phyloP scores from a whole-genome alignment of 2,113 vertebrate species.

The Clupea harengus region DNA sequence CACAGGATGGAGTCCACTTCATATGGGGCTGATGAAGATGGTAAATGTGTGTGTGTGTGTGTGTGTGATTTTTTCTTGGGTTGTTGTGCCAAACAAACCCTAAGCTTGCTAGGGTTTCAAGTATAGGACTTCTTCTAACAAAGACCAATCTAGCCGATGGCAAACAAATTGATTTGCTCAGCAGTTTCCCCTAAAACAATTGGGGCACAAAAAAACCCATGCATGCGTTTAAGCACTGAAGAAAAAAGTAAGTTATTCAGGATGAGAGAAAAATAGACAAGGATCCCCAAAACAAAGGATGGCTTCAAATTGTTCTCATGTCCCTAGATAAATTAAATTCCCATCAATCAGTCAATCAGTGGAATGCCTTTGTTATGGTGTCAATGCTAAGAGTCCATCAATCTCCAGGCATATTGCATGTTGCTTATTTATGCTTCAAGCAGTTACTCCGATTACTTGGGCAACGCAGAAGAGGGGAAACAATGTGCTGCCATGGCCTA shows the following conservation, averaged over 20 bases:
- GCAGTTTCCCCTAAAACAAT: too few relatives aligned
- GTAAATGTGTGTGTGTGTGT: neutral
- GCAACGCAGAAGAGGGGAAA: neutral
- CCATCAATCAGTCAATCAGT: neutral
- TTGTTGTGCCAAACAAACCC: too few relatives aligned
- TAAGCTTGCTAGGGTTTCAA: neutral
- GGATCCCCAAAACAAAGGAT: neutral
- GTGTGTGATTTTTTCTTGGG: too few relatives aligned
- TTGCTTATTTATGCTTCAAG: neutral
- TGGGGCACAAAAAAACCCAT: neutral
- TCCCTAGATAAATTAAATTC: neutral
- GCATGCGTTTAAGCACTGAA: neutral
- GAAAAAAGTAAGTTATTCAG: neutral
- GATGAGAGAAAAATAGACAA: too few relatives aligned
- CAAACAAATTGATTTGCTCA: neutral
- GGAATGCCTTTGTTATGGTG: neutral
- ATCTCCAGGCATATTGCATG: neutral
- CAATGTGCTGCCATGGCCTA: neutral
- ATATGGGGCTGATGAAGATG: neutral
- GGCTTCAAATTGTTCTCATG: too few relatives aligned
- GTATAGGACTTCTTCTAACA: neutral
- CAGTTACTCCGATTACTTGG: neutral
- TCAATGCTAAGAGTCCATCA: neutral
- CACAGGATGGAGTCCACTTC: neutral
- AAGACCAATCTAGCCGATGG: neutral